Evolutionary conservation across 2,888 invertebrate species (phyloP), one percentile per base, ranked within the genome.

Genomic region (Pharmacophagus antenor): DNA sequence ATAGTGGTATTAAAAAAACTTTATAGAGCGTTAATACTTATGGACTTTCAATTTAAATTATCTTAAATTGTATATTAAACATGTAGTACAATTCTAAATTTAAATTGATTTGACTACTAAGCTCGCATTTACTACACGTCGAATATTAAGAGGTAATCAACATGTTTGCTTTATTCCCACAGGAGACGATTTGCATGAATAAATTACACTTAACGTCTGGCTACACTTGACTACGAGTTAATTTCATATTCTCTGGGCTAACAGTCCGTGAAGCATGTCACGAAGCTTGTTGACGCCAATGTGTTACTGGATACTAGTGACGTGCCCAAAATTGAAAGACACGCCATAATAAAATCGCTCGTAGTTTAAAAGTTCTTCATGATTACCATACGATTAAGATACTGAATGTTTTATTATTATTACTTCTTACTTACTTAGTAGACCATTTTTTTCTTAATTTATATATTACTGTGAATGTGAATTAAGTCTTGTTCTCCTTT

Each of bases 181-280:
- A 63, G 67, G 53, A 67, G 62, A 55, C 69, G 60, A 60, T 71
- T 61, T 69, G 63, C 64, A 72, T 77, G 73, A 74, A 75, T 73
- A 75, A 72, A 71, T 75, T 73, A 78, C 70, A 70, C 66, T 49
- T 50, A 55, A 58, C 69, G 66, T 70, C 78, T 77, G 76, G 74
- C 72, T 66, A 62, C 68, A 64, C 70, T 66, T 72, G 77, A 74
- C 67, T 68, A 71, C 68, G 65, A 65, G 67, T 71, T 74, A 69
- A 77, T 74, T 81, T 74, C 63, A 73, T 72, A 82, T 83, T 76
- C 79, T 73, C 55, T 62, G 65, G 56, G 58, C 50, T 49, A 62
- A 47, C 63, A 51, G 61, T 55, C 59, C 60, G 59, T 68, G 49
- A 61, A 54, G 56, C 58, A 54, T 61, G 67, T 66, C 67, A 65